phyloP scores from a whole-genome alignment of 2,797 vertebrate species.

The Parambassis ranga region DNA sequence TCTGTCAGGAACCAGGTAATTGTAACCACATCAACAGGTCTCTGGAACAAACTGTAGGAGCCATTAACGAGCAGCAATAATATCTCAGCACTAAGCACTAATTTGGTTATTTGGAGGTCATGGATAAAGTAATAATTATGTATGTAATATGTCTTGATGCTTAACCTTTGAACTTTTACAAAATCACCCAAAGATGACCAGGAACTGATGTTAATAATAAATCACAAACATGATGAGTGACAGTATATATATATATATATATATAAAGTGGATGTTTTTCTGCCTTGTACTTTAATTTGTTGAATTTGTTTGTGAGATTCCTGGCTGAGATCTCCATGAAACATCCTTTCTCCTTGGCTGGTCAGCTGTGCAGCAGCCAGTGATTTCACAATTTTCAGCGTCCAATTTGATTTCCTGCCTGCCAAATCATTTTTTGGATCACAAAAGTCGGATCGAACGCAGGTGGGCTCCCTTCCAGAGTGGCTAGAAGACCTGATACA shows the following conservation, averaged over 20 bases:
- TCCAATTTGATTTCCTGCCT: slow-evolving; percentile 43
- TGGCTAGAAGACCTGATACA: slow-evolving; percentile 34
- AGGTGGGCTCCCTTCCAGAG: slow-evolving; percentile 55
- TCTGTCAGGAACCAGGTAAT: slow-evolving; percentile 41
- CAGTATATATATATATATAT: too few species aligned
- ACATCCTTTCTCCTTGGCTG: slow-evolving; percentile 37
- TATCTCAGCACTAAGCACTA: not conserved
- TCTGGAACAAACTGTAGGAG: not conserved
- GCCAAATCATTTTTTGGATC: slow-evolving; percentile 50
- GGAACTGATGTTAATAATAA: too few species aligned
- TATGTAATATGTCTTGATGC: too few species aligned
- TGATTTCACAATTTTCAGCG: slow-evolving; percentile 27
- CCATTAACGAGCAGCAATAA: not conserved
- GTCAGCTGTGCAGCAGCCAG: slow-evolving; percentile 36
- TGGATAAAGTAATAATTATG: not conserved
- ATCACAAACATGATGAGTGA: too few species aligned
- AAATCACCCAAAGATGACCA: too few species aligned
- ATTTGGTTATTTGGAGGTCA: not conserved
- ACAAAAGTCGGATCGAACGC: slow-evolving; percentile 31
- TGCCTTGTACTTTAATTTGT: not conserved
- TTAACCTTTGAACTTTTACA: too few species aligned
- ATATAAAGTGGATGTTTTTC: not conserved
- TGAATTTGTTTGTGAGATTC: slow-evolving; percentile 13
- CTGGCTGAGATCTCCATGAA: slow-evolving; percentile 15
- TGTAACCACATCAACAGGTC: slow-evolving; percentile 14